Evolutionary conservation across 2,888 invertebrate genomes (phyloP), one percentile per base, ranked within the genome.

Genomic region (Zaprionus obscuricornis): DNA sequence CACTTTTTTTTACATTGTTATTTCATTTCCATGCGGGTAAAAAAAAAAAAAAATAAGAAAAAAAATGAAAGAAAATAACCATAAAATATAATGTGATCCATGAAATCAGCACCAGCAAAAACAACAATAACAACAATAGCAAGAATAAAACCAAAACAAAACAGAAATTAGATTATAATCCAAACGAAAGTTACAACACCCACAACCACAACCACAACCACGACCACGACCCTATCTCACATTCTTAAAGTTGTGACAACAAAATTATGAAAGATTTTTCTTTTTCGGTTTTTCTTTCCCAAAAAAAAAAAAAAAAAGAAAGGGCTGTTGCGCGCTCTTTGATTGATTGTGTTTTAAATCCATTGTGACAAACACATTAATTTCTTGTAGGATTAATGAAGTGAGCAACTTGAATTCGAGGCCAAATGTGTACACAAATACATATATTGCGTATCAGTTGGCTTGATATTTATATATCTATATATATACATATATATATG

Each of bases 331-430:
- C 52, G 74, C 52, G 33, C 56, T 34, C 31, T 66, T 50, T 77
- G 78, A 78, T 78, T 78, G 81, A 78, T 78, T 81, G 56, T 34
- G 54, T 62, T 77, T 70, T 56, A 66, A 78, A 77, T 62, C 70
- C 42, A 63, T 75, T 81, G 55, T 71, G 81, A 81, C 77, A 81
- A 67, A 57, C 58, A 63, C 70, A 63, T 78, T 64, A 73, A 81
- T 77, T 81, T 77, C 60, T 64, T 70, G 29, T 20, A 67, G 60
- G 60, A 78, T 81, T 81, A 78, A 78, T 77, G 77, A 64, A 74
- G 62, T 66, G 46, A 34, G 46, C 27, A 11, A 11, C 18, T 45
- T 33, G 54, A 40, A 34, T 43, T 47, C 8, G 13, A 27, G n/a
- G 22, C 13, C 45, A 65, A 64, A 45, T 58, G 37, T 49, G 26